Evolutionary conservation across 2,797 vertebrate species (phyloP), one percentile per base, ranked within the genome.

Genomic region (Acipenser transmontanus): DNA sequence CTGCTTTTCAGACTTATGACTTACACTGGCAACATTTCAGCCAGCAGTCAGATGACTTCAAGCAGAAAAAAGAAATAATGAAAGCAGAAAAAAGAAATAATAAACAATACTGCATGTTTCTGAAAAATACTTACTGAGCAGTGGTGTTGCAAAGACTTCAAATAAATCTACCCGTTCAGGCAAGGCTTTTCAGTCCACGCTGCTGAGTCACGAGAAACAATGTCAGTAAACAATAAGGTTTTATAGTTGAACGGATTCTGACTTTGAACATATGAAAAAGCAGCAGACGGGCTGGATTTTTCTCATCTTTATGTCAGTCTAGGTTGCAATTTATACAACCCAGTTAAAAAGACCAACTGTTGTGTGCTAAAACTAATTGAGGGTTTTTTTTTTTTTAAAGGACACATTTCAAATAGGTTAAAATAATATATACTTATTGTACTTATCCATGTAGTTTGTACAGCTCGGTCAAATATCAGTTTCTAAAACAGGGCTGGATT

Each of bases 1-100:
- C 66, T 60, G 20, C 49, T 56, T 65, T 52, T 57, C 54, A 11
- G 14, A 11, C 54, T 57, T 57, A n/a, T 57, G 12, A 11, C 54
- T 57, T 11, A 57, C 54, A 1, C 9, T 13, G 54, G 54, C 54
- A 57, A n/a, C 1, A 57, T 11, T 57, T 57, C 54, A 57, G 54
- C 54, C 54, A 57, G 7, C 54, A 57, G n/a, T 57, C 12, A 57
- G 34, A 34, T 34, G 34, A 34, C 34, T 34, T 34, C 4, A 34
- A 34, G 34, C 54, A 57, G 14, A 9, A 57, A n/a, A 10, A n/a
- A 57, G n/a, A 57, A 11, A 57, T 13, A 7, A 57, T 11, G 2
- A 57, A n/a, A 13, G 9, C 11, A 57, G 14, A 57, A n/a, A 57
- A 57, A 6, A 57, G 14, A n/a, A 11, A 11, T 11, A 7, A 57